Evolutionary conservation across 2,113 vertebrate genomes (phyloP).

Genomic region (Dicerorhinus sumatrensis): DNA sequence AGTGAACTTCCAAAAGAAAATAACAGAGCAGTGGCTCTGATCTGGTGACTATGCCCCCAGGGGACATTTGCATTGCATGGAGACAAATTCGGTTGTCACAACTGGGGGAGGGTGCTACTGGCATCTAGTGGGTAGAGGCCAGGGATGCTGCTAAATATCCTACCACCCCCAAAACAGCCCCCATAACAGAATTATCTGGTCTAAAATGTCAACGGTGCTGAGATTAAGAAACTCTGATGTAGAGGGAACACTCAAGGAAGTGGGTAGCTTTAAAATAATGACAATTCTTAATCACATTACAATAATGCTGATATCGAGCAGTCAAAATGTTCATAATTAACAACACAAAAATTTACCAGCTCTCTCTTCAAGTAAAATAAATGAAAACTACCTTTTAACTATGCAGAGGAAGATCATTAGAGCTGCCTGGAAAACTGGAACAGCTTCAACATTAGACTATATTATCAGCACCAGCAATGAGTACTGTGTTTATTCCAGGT

Average conservation of each 20-base stretch:
- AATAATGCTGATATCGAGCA: not conserved
- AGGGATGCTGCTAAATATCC: not conserved
- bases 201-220: not conserved
- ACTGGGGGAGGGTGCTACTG: not conserved
- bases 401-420: not conserved
- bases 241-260: not conserved
- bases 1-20: constrained; percentile 1
- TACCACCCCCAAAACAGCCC: not conserved
- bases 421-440: not conserved
- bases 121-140: not conserved
- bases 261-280: not conserved
- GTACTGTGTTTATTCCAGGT: not conserved
- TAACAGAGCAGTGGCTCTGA: not conserved
- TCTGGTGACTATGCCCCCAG: not conserved
- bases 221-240: not conserved
- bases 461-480: not conserved
- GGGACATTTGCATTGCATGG: not conserved
- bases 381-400: not conserved
- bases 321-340: not conserved
- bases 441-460: not conserved
- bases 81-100: not conserved
- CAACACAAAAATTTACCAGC: not conserved
- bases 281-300: not conserved
- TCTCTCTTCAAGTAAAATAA: not conserved
- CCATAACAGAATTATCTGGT: not conserved